Evolutionary conservation across 1,140 invertebrate species (phyloP).

Genomic region (Amphibalanus amphitrite): DNA sequence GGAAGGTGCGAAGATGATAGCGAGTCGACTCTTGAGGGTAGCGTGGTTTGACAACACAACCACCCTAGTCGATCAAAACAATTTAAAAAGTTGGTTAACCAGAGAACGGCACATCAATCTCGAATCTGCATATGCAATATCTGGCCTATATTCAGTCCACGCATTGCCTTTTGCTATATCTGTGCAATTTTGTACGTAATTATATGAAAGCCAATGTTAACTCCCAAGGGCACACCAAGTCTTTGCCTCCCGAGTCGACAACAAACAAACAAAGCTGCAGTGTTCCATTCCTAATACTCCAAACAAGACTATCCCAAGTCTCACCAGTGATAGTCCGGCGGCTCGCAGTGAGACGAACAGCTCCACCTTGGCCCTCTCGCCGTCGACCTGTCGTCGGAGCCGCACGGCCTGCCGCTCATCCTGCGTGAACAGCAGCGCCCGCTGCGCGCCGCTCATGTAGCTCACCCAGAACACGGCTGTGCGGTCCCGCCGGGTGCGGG

Average conservation of each 20-base stretch:
- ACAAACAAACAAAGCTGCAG: too few relatives aligned
- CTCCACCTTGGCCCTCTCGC: conserved; percentile 48
- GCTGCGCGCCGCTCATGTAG: conserved; percentile 51
- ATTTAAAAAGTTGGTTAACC: neutral
- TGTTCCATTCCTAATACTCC: too few relatives aligned
- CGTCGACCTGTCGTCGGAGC: conserved; percentile 46
- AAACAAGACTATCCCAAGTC: conserved; percentile 15
- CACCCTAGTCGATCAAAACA: neutral
- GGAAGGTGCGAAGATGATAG: too few relatives aligned
- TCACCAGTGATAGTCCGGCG: conserved; percentile 45
- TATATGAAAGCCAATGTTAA: too few relatives aligned
- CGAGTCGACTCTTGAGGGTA: too few relatives aligned
- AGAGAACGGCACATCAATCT: neutral
- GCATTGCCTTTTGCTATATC: too few relatives aligned
- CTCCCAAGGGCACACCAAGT: too few relatives aligned
- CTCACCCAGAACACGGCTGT: conserved; percentile 66
- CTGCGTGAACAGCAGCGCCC: conserved; percentile 61
- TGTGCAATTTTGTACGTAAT: too few relatives aligned
- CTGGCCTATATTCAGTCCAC: too few relatives aligned
- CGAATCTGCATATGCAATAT: neutral
- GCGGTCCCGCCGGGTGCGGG: conserved; percentile 31
- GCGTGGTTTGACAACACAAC: neutral
- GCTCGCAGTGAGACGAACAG: conserved; percentile 49
- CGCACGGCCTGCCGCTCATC: conserved; percentile 51
- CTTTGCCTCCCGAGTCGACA: too few relatives aligned